A percentile compares a stretch with the other conserved stretches of the same genome.
Evolutionary conservation across 2,888 invertebrate genomes (phyloP).

Genomic region (Diaperis boleti): DNA sequence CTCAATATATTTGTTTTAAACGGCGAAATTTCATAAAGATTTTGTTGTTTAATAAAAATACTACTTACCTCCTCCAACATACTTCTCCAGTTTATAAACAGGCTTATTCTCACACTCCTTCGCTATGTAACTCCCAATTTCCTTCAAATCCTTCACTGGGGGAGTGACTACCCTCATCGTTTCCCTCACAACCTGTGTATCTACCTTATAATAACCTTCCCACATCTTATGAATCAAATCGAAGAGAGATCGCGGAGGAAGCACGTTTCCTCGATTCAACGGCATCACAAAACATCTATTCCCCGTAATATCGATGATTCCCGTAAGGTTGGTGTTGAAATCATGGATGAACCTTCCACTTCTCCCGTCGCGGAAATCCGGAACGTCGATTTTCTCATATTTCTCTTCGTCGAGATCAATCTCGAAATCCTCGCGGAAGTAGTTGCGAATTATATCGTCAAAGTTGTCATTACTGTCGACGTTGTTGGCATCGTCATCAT

Average conservation of each 20-base stretch:
- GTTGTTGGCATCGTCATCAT: slow-evolving; percentile 20
- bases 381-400: slow-evolving; percentile 88
- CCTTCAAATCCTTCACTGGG: slow-evolving; percentile 73
- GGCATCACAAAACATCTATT: slow-evolving; percentile 91
- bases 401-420: slow-evolving; percentile 78
- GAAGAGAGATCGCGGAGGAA: slow-evolving; percentile 83
- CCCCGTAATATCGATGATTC: slow-evolving; percentile 65
- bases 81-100: slow-evolving; percentile 80
- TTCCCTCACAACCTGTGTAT: slow-evolving; percentile 81
- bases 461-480: slow-evolving; percentile 15
- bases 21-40: too few species aligned
- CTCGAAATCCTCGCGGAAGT: slow-evolving; percentile 85
- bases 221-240: slow-evolving; percentile 86
- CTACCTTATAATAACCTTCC: slow-evolving; percentile 83
- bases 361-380: slow-evolving; percentile 84
- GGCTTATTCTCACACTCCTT: slow-evolving; percentile 78
- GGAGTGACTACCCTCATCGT: slow-evolving; percentile 82
- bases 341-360: slow-evolving; percentile 92
- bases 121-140: slow-evolving; percentile 78
- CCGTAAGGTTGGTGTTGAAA: slow-evolving; percentile 81
- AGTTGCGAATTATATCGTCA: slow-evolving; percentile 57
- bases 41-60: background rate
- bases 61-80: slow-evolving; percentile 74
- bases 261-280: slow-evolving; percentile 80
- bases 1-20: background rate